Evolutionary conservation across 1,140 invertebrate genomes (phyloP).

Genomic region (Drosophila grimshawi): DNA sequence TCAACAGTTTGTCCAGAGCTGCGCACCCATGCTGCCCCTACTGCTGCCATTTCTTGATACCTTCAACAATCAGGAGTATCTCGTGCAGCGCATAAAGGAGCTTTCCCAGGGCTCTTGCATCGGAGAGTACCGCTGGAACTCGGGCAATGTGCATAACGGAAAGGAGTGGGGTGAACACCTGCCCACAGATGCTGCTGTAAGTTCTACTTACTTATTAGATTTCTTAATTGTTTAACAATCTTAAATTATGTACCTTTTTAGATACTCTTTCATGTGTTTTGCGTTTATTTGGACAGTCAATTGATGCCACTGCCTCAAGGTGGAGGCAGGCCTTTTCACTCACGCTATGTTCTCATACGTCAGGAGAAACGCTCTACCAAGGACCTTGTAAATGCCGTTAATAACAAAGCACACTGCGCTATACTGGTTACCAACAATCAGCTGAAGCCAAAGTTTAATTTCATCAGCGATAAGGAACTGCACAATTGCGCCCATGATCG

Average conservation of each 20-base stretch:
- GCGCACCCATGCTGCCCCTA: slow-evolving; percentile 88
- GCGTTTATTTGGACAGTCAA: slow-evolving; percentile 92
- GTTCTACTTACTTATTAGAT: slow-evolving; percentile 48
- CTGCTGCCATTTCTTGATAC: slow-evolving; percentile 92
- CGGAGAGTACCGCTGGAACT: slow-evolving; percentile 93
- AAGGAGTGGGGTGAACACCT: slow-evolving; percentile 92
- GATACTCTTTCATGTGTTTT: slow-evolving; percentile 93
- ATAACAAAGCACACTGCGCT: slow-evolving; percentile 81
- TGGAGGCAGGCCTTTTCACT: slow-evolving; percentile 91
- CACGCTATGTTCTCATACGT: slow-evolving; percentile 82
- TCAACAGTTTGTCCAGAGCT: slow-evolving; percentile 86
- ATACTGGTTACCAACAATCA: slow-evolving; percentile 71
- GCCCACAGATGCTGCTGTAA: slow-evolving; percentile 92
- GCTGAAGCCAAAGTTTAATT: slow-evolving; percentile 82
- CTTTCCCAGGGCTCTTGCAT: slow-evolving; percentile 91
- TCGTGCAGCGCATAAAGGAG: slow-evolving; percentile 90
- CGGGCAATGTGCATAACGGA: slow-evolving; percentile 89
- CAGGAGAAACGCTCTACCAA: slow-evolving; percentile 85
- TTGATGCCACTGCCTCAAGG: slow-evolving; percentile 91
- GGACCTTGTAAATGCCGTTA: slow-evolving; percentile 73
- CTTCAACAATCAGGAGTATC: slow-evolving; percentile 92
- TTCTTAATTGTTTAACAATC: background rate
- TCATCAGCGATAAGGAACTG: slow-evolving; percentile 83
- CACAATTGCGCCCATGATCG: slow-evolving; percentile 87
- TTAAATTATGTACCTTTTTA: slow-evolving; percentile 67